Evolutionary conservation across 2,113 vertebrate species (phyloP).

Genomic region (Peucedramus taeniatus): DNA sequence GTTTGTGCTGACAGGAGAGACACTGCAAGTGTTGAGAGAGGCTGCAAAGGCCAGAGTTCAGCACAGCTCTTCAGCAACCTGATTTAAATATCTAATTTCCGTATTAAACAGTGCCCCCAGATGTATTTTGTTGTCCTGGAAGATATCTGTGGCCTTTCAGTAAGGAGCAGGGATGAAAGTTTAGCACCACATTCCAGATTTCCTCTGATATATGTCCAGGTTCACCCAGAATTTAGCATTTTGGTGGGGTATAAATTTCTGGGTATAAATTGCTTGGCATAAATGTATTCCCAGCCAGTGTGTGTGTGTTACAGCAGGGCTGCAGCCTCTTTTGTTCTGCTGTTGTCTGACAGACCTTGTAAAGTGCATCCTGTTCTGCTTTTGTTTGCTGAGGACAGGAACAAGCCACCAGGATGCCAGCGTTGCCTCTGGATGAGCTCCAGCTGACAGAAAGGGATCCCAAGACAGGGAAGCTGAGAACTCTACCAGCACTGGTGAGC

Average conservation of each 20-base stretch:
- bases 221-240: not conserved
- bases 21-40: not conserved
- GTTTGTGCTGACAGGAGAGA: not conserved
- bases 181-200: not conserved
- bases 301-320: not conserved
- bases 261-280: not conserved
- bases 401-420: constrained; percentile 64
- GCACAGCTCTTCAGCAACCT: not conserved
- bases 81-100: not conserved
- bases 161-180: not conserved
- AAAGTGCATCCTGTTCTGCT: not conserved
- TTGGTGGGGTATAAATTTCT: not conserved
- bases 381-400: not conserved
- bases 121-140: not conserved
- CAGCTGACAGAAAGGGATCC: constrained; percentile 80
- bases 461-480: constrained; percentile 77
- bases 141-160: not conserved
- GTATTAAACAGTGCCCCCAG: not conserved
- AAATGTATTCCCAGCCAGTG: not conserved
- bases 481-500: constrained; percentile 88
- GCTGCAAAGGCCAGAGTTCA: not conserved
- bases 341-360: not conserved
- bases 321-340: not conserved
- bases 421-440: constrained; percentile 86
- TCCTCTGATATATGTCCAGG: not conserved